Conservation (phyloP, 2,113 vertebrate genomes). For the Mus spicilegus region DNA sequence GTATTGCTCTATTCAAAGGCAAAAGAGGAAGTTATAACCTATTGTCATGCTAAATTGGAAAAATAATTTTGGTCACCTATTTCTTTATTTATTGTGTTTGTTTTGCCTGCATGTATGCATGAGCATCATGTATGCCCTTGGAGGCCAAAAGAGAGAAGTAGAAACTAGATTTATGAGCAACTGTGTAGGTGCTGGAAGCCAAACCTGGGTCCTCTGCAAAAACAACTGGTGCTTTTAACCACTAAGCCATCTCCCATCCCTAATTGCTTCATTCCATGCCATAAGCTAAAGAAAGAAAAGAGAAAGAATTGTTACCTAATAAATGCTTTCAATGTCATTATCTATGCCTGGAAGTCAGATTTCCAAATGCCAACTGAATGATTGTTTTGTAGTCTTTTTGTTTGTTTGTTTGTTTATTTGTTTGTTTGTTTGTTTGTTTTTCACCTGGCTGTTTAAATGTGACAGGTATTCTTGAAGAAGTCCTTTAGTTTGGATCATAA, state of each 20-base stretch:
- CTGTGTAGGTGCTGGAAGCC: background rate
- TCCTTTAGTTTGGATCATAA: background rate
- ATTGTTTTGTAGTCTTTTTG: background rate
- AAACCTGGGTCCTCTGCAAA: background rate
- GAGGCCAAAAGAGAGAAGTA: background rate
- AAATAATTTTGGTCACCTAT: background rate
- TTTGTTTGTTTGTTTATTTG: background rate
- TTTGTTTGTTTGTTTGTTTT: background rate
- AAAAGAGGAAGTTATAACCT: background rate
- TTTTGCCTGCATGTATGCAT: background rate
- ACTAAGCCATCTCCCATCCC: background rate
- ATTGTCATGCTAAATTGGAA: background rate
- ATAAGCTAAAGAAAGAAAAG: background rate
- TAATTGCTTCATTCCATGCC: background rate
- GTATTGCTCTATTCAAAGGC: background rate
- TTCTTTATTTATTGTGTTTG: background rate
- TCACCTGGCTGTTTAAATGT: background rate
- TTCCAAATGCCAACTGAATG: conserved; percentile 30
- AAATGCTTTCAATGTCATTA: background rate
- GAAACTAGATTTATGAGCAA: background rate
- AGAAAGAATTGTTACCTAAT: background rate
- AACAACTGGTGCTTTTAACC: too few relatives aligned
- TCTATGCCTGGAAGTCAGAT: background rate
- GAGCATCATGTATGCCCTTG: background rate
- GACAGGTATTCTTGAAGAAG: background rate